Evolutionary conservation across 2,113 vertebrate genomes (phyloP).

Genomic region (Larimichthys polyactis): DNA sequence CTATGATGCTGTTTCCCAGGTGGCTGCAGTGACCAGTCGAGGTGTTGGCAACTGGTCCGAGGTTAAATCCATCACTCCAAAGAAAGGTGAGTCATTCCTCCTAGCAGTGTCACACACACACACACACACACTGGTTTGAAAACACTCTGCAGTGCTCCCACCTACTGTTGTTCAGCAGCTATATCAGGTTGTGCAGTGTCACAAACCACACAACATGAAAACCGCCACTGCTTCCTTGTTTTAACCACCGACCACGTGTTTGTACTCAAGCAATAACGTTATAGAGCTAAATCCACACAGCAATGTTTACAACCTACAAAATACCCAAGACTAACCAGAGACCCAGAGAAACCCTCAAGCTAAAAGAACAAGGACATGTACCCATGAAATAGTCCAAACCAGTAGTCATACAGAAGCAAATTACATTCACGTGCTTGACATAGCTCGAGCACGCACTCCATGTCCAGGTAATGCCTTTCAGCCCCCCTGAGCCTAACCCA

Average conservation of each 20-base stretch:
- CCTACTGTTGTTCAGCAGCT: slow-evolving; percentile 36
- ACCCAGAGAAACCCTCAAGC: too few species aligned
- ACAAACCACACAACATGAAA: neutral
- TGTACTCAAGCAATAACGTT: too few species aligned
- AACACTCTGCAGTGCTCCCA: neutral
- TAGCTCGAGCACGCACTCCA: too few species aligned
- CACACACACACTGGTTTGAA: neutral
- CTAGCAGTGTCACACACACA: neutral
- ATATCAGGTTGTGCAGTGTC: neutral
- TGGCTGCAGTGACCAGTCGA: slow-evolving; percentile 94
- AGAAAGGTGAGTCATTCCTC: slow-evolving; percentile 83
- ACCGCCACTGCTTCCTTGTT: neutral
- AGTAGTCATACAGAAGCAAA: too few species aligned
- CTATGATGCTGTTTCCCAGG: slow-evolving; percentile 79
- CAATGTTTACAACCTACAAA: too few species aligned
- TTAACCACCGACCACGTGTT: neutral
- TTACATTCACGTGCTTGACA: too few species aligned
- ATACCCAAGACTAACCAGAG: too few species aligned
- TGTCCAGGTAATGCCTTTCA: too few species aligned
- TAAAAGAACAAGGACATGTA: too few species aligned
- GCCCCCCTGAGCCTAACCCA: too few species aligned
- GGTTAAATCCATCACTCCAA: slow-evolving; percentile 91
- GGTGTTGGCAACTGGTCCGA: slow-evolving; percentile 96
- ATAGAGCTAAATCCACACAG: too few species aligned
- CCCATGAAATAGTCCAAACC: too few species aligned